These are phyloP conservation scores for Drosophila novamexicana DNA, from an alignment of 1,140 invertebrate species.

Conservation along the genomic window DNA sequence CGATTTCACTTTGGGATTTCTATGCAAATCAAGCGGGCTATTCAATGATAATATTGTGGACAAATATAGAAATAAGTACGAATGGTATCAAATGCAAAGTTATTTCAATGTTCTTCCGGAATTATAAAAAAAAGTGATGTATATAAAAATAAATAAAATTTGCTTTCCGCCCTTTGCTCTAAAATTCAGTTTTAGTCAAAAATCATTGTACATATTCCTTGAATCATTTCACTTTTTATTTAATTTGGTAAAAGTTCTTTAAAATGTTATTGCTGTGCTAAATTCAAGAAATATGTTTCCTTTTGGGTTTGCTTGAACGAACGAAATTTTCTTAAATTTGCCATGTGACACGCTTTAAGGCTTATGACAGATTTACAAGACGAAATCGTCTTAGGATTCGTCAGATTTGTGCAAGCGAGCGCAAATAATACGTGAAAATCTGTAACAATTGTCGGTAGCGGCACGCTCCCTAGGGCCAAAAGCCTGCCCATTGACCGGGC, in stretches of 20 bases:
- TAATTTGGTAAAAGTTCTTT: background rate
- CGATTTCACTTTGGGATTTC: constrained; percentile 42
- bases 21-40: constrained; percentile 10
- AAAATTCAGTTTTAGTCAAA: too few species aligned
- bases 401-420: constrained; percentile 63
- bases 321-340: constrained; percentile 68
- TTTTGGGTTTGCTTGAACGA: background rate
- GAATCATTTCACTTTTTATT: too few species aligned
- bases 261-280: background rate
- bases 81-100: too few species aligned
- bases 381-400: constrained; percentile 65
- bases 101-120: too few species aligned
- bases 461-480: constrained; percentile 41
- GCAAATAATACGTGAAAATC: constrained; percentile 55
- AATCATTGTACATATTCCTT: too few species aligned
- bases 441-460: constrained; percentile 54
- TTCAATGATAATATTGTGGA: background rate
- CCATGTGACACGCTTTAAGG: constrained; percentile 76
- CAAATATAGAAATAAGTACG: background rate
- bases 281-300: constrained; percentile 2
- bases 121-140: too few species aligned
- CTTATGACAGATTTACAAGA: constrained; percentile 72
- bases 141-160: too few species aligned
- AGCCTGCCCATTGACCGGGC: constrained; percentile 21
- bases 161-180: too few species aligned